phyloP scores from a whole-genome alignment of 1,140 invertebrate genomes.

The Ptiloglossa arizonensis region DNA sequence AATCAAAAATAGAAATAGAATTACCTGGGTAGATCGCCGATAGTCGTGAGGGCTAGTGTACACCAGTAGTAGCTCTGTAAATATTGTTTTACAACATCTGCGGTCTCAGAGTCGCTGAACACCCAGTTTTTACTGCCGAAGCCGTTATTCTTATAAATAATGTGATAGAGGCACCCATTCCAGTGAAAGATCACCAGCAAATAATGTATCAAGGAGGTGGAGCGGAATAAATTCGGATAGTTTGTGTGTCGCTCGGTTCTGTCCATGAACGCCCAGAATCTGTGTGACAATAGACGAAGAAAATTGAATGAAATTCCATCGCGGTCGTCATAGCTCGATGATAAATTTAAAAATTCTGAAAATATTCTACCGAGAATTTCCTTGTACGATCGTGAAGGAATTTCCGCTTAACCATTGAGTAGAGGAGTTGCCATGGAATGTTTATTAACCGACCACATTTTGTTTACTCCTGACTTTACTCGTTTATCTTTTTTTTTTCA shows the following conservation, averaged over 20 bases:
- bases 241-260: slow-evolving; percentile 98
- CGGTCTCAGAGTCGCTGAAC: slow-evolving; percentile 90
- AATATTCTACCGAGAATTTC: slow-evolving; percentile 24
- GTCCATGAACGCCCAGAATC: slow-evolving; percentile 99
- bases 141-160: slow-evolving; percentile 96
- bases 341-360: slow-evolving; percentile 35
- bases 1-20: not conserved
- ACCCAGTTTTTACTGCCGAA: slow-evolving; percentile 96
- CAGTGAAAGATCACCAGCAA: slow-evolving; percentile 99
- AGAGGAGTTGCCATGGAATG: not conserved
- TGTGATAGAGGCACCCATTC: slow-evolving; percentile 99
- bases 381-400: slow-evolving; percentile 9
- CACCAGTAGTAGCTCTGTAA: slow-evolving; percentile 99
- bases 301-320: slow-evolving; percentile 44
- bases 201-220: slow-evolving; percentile 96
- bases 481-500: too few species aligned
- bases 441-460: not conserved
- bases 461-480: not conserved
- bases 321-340: not conserved
- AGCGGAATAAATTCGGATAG: slow-evolving; percentile 98
- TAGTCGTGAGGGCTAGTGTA: slow-evolving; percentile 96
- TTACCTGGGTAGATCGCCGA: slow-evolving; percentile 85
- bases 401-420: not conserved
- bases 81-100: slow-evolving; percentile 96
- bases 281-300: slow-evolving; percentile 50